Conservation (phyloP, 2,797 vertebrate genomes). For the Enteromius unitaeniatus region DNA sequence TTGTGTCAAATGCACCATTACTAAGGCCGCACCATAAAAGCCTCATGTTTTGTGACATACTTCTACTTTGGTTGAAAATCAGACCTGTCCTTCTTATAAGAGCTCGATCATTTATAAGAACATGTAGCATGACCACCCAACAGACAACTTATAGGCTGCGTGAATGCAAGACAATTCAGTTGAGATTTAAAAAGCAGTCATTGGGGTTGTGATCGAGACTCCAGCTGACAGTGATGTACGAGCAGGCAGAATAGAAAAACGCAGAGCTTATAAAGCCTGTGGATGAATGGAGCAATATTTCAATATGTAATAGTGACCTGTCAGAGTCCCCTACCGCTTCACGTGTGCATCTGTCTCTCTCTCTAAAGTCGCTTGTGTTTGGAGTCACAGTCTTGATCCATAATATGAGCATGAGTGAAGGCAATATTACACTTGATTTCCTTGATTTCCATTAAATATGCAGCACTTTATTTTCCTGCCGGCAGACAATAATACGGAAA, state of each 20-base stretch:
- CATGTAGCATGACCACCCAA: conserved; percentile 11
- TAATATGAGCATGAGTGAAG: conserved; percentile 19
- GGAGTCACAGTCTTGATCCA: conserved; percentile 10
- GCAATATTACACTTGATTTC: conserved; percentile 19
- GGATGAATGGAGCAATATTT: conserved; percentile 55
- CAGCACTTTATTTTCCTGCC: conserved; percentile 20
- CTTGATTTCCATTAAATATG: conserved; percentile 31
- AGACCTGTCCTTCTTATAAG: conserved; percentile 6
- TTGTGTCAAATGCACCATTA: neutral
- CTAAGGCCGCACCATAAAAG: neutral
- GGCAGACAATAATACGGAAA: neutral
- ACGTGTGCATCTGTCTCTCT: conserved; percentile 36
- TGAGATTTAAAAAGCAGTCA: conserved; percentile 41
- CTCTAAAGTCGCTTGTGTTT: conserved; percentile 23
- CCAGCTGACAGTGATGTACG: conserved; percentile 57
- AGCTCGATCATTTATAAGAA: neutral
- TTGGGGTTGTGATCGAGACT: conserved; percentile 44
- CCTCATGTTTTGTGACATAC: neutral
- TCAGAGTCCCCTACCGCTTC: conserved; percentile 43
- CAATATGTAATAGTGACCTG: conserved; percentile 56
- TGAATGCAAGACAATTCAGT: conserved; percentile 13
- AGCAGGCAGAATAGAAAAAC: conserved; percentile 55
- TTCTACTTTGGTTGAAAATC: neutral
- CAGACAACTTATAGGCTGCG: conserved; percentile 4
- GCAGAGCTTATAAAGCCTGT: conserved; percentile 49